Base-by-base conservation (phyloP, 2,113 vertebrate genomes). In the Pycnonotus jocosus region DNA sequence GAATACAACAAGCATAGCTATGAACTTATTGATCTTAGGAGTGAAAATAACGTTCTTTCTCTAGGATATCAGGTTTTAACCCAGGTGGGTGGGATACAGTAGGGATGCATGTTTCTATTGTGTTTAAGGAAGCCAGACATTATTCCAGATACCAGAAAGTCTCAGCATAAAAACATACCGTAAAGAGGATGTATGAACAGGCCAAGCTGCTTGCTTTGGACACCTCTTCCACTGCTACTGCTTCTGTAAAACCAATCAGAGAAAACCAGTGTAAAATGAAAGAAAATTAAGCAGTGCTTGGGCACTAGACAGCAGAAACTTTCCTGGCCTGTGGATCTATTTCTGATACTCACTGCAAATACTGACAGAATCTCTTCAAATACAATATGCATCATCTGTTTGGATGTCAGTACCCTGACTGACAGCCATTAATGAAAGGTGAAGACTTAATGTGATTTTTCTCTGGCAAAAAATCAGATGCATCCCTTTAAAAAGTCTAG, bases 131-230 rank as follows among this genome's bases (percentile, higher is more conserved):
- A 86, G 37, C 25, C 58, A 54, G 33, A 65, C 42, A 6, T 18
- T 73, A 20, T 73, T 82, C 35, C 51, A 92, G 47, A 33, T 37
- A 78, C 25, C 16, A 85, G 25, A 69, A 93, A 69, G 37, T 47
- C 40, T 85, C 83, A 69, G 25, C 50, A 37, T 64, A 80, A 90
- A 91, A 38, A 24, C 2, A 0, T 70, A 19, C 45, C 0, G 0
- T 68, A 68, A 78, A 85, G 31, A n/a, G 23, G 11, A 15, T 42
- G 6, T 50, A 28, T 38, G 54, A 66, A 69, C 24, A 65, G 44
- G 61, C 48, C n/a, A 45, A 68, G 44, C 17, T 47, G 23, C 61
- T 93, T 92, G 64, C 30, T 84, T 88, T 60, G 72, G 69, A 44
- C 31, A 37, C 8, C 10, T 90, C 50, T 88, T 86, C 45, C 16